A percentile compares a stretch with the other conserved stretches of the same genome.
Evolutionary conservation across 92 coral and sea anemone genomes (phyloP).

Genomic region (Zoanthus sociatus): DNA sequence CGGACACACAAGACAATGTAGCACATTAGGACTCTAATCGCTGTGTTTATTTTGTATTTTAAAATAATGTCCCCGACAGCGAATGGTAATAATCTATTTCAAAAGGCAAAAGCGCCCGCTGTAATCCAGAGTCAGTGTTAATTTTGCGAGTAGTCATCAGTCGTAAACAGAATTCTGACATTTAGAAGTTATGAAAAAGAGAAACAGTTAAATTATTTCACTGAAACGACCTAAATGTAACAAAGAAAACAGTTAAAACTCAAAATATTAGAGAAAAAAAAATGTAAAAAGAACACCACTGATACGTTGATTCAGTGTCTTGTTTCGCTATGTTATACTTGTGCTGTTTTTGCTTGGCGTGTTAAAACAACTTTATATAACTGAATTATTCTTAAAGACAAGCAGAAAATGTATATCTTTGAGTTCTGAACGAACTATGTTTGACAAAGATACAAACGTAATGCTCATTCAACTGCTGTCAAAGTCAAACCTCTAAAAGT

Average conservation of each 20-base stretch:
- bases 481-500: background rate
- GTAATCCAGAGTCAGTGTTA: background rate
- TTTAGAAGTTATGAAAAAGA: background rate
- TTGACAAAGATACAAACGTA: background rate
- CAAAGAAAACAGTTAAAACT: background rate
- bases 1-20: background rate
- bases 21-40: slow-evolving; percentile 15
- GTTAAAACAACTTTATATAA: background rate
- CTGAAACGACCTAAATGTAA: background rate
- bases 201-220: background rate
- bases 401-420: background rate
- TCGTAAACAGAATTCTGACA: background rate
- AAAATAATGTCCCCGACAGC: slow-evolving; percentile 16
- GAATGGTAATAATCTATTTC: background rate
- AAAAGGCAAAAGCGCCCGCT: background rate
- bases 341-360: background rate
- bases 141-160: background rate
- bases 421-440: background rate
- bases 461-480: background rate
- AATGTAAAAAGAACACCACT: too few relatives aligned
- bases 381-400: background rate
- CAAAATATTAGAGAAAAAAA: background rate
- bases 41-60: slow-evolving; percentile 16
- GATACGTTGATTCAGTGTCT: background rate
- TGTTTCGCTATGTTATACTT: background rate